phyloP scores from a whole-genome alignment of 2,797 vertebrate genomes.

The Neostethus bicornis region DNA sequence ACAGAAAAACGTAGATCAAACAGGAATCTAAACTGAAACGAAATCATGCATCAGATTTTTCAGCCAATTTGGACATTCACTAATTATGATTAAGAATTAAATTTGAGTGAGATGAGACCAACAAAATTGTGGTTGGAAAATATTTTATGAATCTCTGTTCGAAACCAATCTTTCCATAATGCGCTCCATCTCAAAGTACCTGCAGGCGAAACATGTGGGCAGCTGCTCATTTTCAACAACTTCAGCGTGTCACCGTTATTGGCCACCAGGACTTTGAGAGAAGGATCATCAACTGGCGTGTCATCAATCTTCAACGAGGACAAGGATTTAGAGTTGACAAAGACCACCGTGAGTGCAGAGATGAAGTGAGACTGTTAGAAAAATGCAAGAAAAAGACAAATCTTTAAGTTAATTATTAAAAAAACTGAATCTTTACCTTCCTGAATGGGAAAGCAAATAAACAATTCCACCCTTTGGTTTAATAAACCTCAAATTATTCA shows the following conservation, averaged over 20 bases:
- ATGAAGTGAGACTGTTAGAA: conserved; percentile 91
- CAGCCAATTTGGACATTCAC: neutral
- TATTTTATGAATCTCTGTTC: too few relatives aligned
- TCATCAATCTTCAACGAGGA: conserved; percentile 97
- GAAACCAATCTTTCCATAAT: neutral
- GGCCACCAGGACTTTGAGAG: conserved; percentile 91
- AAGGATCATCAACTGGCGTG: conserved; percentile 95
- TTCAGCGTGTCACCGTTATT: conserved; percentile 96
- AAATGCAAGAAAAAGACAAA: conserved; percentile 6
- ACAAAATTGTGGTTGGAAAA: too few relatives aligned
- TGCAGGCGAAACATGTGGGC: conserved; percentile 96
- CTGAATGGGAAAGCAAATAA: too few relatives aligned
- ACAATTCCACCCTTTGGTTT: too few relatives aligned
- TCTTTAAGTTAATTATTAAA: too few relatives aligned
- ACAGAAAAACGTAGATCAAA: neutral
- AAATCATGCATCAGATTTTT: neutral
- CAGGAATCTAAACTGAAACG: neutral
- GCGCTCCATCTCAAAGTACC: conserved; percentile 76
- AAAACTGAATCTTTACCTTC: too few relatives aligned
- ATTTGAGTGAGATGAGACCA: too few relatives aligned
- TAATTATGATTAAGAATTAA: too few relatives aligned
- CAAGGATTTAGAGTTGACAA: conserved; percentile 97
- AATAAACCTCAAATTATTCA: too few relatives aligned
- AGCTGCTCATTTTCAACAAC: conserved; percentile 97
- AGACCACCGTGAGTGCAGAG: conserved; percentile 96